These are phyloP conservation scores for Illadopsis cleaveri DNA, from an alignment of 2,113 vertebrate genomes.

Conservation along the genomic window DNA sequence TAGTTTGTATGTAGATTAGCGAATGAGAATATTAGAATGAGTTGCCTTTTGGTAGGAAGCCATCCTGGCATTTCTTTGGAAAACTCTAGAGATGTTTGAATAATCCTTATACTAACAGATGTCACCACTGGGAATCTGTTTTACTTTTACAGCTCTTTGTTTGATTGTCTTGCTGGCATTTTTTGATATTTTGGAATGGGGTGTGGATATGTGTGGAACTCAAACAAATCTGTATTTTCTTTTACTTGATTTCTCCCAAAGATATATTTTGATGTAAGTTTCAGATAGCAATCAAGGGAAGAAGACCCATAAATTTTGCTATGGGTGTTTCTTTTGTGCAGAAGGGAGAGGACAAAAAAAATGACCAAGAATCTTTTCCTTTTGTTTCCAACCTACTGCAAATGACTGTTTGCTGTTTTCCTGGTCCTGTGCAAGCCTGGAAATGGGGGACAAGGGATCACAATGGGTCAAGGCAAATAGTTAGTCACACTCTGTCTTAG, in stretches of 20 bases:
- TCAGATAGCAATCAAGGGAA: neutral
- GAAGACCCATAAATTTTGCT: neutral
- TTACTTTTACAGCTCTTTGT: conserved; percentile 39
- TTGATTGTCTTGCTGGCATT: neutral
- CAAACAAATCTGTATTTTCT: conserved; percentile 3
- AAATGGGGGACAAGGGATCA: neutral
- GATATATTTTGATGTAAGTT: neutral
- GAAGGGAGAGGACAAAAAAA: neutral
- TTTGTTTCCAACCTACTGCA: neutral
- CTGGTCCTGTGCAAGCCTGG: neutral
- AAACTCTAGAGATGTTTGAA: conserved; percentile 33
- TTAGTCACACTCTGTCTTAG: neutral
- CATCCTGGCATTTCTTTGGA: conserved; percentile 5
- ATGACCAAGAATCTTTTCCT: neutral
- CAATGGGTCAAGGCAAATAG: neutral
- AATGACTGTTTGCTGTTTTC: neutral
- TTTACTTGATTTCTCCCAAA: neutral
- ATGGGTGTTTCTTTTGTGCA: neutral
- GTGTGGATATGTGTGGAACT: neutral
- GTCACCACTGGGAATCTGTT: conserved; percentile 36
- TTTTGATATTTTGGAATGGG: neutral
- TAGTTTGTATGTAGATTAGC: neutral
- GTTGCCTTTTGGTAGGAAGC: conserved; percentile 17
- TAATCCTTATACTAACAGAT: conserved; percentile 35
- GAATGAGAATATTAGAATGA: neutral